These are phyloP conservation scores for Volucella zonaria DNA, from an alignment of 2,888 invertebrate genomes.

Conservation along the genomic window DNA sequence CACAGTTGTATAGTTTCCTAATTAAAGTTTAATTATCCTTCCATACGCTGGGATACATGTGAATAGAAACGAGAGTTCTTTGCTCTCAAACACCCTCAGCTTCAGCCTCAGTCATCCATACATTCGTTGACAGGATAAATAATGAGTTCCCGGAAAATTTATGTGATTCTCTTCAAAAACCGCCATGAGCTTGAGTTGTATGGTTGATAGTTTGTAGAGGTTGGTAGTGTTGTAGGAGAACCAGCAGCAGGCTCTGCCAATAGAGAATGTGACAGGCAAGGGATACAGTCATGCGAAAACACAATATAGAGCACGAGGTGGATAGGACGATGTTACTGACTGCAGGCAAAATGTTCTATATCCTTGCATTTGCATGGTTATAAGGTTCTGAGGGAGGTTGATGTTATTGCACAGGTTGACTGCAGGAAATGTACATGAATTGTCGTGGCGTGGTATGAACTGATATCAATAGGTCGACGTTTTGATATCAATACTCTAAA, in stretches of 20 bases:
- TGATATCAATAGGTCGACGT: slow-evolving; percentile 1
- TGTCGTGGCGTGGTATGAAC: neutral
- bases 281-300: neutral
- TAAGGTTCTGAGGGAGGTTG: neutral
- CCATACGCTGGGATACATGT: slow-evolving; percentile 66
- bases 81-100: slow-evolving; percentile 70
- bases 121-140: slow-evolving; percentile 73
- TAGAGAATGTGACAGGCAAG: neutral
- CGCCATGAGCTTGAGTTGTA: slow-evolving; percentile 47
- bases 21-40: slow-evolving; percentile 74
- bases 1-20: slow-evolving; percentile 74
- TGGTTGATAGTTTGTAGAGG: neutral
- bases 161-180: slow-evolving; percentile 68
- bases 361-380: neutral
- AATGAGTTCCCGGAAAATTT: slow-evolving; percentile 73
- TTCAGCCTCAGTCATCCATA: slow-evolving; percentile 72
- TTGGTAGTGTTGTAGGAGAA: neutral
- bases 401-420: slow-evolving; percentile 5
- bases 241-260: neutral
- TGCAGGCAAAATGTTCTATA: slow-evolving; percentile 67
- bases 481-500: neutral
- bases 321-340: slow-evolving; percentile 59
- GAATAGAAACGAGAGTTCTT: slow-evolving; percentile 67
- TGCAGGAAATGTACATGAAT: neutral
- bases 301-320: slow-evolving; percentile 63